Evolutionary conservation across 2,113 vertebrate species (phyloP).

Genomic region (Brachionichthys hirsutus): DNA sequence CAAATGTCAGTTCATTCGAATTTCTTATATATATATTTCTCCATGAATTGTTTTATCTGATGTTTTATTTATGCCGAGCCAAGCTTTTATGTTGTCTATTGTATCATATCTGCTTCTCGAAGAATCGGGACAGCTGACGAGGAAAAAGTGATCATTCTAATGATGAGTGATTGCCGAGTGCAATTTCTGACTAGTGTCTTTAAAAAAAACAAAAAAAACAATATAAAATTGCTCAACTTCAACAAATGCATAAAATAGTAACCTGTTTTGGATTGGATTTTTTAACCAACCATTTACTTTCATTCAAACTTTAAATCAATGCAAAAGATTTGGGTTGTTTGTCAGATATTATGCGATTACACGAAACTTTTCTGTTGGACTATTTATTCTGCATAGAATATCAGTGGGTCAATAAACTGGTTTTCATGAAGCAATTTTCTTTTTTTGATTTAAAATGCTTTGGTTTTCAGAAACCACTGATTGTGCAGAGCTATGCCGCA

Average conservation of each 20-base stretch:
- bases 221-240: conserved; percentile 16
- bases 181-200: conserved; percentile 55
- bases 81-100: conserved; percentile 28
- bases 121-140: conserved; percentile 22
- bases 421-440: conserved; percentile 12
- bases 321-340: conserved; percentile 32
- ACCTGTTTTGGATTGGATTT: conserved; percentile 5
- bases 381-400: conserved; percentile 65
- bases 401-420: conserved; percentile 65
- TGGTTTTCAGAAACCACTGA: conserved; percentile 15
- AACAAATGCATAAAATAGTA: conserved; percentile 2
- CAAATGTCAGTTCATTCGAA: conserved; percentile 9
- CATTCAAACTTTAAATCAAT: conserved; percentile 13
- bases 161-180: conserved; percentile 44
- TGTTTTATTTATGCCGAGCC: conserved; percentile 6
- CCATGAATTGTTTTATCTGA: background rate
- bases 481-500: conserved; percentile 12
- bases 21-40: too few species aligned
- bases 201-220: too few species aligned
- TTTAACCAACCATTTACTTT: conserved; percentile 16
- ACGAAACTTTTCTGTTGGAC: conserved; percentile 45
- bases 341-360: conserved; percentile 32
- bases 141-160: conserved; percentile 50
- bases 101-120: conserved; percentile 48
- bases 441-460: too few species aligned